Conservation (phyloP, 2,797 vertebrate species). For the Cichlasoma orientale region DNA sequence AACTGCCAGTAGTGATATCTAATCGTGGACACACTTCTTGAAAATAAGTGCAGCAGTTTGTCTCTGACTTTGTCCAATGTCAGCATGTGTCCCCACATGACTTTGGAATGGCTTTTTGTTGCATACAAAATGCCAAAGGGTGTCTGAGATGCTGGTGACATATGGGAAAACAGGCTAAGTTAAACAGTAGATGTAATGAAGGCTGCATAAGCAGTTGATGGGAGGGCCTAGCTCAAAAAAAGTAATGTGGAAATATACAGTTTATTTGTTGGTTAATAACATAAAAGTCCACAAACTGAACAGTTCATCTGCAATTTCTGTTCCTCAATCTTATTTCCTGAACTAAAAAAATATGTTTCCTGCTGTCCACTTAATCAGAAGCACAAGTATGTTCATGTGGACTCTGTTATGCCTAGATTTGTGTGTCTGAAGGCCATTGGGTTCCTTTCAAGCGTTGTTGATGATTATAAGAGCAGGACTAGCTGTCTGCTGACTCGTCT, state of each 20-base stretch:
- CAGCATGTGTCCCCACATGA: not conserved
- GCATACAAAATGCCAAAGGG: not conserved
- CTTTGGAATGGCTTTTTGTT: not conserved
- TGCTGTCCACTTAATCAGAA: slow-evolving; percentile 42
- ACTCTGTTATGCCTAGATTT: not conserved
- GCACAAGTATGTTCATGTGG: not conserved
- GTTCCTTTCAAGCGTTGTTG: slow-evolving; percentile 82
- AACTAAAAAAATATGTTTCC: slow-evolving; percentile 56
- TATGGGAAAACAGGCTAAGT: not conserved
- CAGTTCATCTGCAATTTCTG: slow-evolving; percentile 29
- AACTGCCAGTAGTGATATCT: not conserved
- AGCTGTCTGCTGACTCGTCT: slow-evolving; percentile 89
- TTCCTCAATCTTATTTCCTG: slow-evolving; percentile 30
- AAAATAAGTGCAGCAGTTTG: not conserved
- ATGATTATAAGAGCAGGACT: slow-evolving; percentile 96
- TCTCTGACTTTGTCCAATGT: not conserved
- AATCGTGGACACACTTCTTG: not conserved
- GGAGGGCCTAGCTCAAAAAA: too few species aligned
- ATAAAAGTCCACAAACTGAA: too few species aligned
- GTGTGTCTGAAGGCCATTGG: not conserved
- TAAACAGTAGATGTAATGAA: too few species aligned
- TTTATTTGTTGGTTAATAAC: too few species aligned
- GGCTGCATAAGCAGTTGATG: too few species aligned
- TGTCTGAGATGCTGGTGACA: slow-evolving; percentile 21
- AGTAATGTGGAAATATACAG: too few species aligned